Percentiles rank a stretch among this genome's conserved stretches.
Conservation (phyloP, 2,888 invertebrate genomes). For the Cerceris ruficornis region DNA sequence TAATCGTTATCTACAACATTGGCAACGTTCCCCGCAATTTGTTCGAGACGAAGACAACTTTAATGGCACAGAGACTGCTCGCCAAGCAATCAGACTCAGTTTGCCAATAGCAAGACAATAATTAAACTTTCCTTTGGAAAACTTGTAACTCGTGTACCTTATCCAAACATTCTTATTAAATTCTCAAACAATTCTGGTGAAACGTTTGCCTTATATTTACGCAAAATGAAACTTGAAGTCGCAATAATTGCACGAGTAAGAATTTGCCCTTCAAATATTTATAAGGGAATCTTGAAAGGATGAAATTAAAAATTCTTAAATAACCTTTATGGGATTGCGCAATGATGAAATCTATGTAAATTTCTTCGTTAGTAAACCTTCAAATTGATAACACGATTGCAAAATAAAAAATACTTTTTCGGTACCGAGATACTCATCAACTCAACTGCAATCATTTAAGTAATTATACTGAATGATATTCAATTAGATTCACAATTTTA, state of each 20-base stretch:
- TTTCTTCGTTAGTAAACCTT: no score
- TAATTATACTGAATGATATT: no score
- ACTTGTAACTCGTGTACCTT: not conserved
- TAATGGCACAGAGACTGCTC: constrained; percentile 48
- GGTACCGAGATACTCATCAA: no score
- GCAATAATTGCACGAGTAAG: not conserved
- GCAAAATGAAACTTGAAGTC: not conserved
- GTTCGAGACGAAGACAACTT: constrained; percentile 14
- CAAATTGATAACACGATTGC: no score
- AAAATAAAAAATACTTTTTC: no score
- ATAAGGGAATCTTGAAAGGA: not conserved
- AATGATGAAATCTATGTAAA: no score
- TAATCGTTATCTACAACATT: not conserved
- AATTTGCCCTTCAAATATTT: not conserved
- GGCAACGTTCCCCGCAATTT: constrained; percentile 15
- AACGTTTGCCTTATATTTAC: not conserved
- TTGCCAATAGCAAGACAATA: constrained; percentile 8
- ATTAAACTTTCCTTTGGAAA: constrained; percentile 4
- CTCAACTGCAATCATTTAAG: no score
- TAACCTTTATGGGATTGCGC: not conserved
- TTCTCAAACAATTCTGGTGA: not conserved
- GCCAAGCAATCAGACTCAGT: constrained; percentile 1
- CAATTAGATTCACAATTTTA: no score
- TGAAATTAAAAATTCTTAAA: not conserved
- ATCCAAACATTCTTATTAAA: not conserved